Evolutionary conservation across 2,888 invertebrate genomes (phyloP).

Genomic region (Nudaria mundana): DNA sequence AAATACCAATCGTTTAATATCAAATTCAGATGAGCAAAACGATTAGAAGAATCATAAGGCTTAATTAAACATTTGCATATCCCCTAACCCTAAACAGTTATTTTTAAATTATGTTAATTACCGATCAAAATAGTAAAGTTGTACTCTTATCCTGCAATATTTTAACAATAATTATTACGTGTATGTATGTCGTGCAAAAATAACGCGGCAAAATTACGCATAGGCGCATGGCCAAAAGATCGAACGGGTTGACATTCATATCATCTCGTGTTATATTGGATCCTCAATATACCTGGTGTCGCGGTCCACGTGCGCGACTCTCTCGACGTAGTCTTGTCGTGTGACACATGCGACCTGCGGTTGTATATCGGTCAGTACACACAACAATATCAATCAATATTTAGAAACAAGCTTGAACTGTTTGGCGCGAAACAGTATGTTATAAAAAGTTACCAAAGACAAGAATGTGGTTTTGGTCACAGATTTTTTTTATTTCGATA

Average conservation of each 20-base stretch:
- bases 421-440: not conserved
- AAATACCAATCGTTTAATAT: too few species aligned
- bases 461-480: too few species aligned
- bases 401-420: not conserved
- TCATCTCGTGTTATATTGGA: conserved; percentile 34
- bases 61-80: too few species aligned
- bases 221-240: not conserved
- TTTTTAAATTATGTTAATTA: too few species aligned
- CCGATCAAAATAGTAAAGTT: too few species aligned
- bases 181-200: not conserved
- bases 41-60: too few species aligned
- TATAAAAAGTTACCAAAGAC: too few species aligned
- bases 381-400: not conserved
- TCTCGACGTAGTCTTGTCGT: conserved; percentile 66
- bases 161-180: too few species aligned
- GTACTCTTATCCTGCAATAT: too few species aligned
- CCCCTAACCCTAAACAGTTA: too few species aligned
- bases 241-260: conserved; percentile 12
- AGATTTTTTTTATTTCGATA: too few species aligned
- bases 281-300: conserved; percentile 49
- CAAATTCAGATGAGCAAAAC: too few species aligned
- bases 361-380: conserved; percentile 26
- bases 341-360: conserved; percentile 73
- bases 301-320: conserved; percentile 67
- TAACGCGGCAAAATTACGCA: not conserved